Conservation (phyloP, 2,888 invertebrate genomes). For the Synanthedon tipuliformis region DNA sequence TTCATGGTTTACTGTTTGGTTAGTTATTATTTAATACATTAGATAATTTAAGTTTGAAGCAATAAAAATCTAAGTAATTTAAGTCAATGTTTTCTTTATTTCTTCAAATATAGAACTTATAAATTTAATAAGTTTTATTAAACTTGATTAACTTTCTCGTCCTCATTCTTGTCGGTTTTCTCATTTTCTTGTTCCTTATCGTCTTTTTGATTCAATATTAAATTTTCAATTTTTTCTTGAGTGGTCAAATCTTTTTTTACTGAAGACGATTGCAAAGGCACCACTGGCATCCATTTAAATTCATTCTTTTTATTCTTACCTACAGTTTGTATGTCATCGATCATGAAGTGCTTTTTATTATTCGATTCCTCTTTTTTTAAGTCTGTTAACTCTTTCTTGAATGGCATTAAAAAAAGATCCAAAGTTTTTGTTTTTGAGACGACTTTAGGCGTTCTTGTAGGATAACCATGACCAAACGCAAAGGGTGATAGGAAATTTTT, state of each 20-base stretch:
- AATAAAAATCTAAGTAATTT: no score
- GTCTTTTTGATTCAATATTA: slow-evolving; percentile 11
- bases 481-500: not conserved
- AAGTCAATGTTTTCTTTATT: no score
- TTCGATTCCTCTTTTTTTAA: slow-evolving; percentile 11
- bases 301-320: slow-evolving; percentile 28
- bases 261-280: slow-evolving; percentile 15
- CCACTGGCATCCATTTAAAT: slow-evolving; percentile 9
- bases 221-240: not conserved
- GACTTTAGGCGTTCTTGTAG: not conserved
- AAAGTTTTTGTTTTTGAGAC: slow-evolving; percentile 34
- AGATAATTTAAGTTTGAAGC: no score
- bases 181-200: slow-evolving; percentile 9
- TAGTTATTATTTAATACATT: no score
- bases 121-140: no score
- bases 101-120: no score
- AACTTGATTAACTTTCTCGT: not conserved
- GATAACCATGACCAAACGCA: slow-evolving; percentile 2
- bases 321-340: slow-evolving; percentile 28
- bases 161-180: not conserved
- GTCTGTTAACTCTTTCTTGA: slow-evolving; percentile 27
- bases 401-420: slow-evolving; percentile 48
- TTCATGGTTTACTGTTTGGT: no score
- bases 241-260: slow-evolving; percentile 36
- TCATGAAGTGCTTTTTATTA: slow-evolving; percentile 13